Conservation (phyloP, 1,140 invertebrate genomes). For the Diploscapter pachys region DNA sequence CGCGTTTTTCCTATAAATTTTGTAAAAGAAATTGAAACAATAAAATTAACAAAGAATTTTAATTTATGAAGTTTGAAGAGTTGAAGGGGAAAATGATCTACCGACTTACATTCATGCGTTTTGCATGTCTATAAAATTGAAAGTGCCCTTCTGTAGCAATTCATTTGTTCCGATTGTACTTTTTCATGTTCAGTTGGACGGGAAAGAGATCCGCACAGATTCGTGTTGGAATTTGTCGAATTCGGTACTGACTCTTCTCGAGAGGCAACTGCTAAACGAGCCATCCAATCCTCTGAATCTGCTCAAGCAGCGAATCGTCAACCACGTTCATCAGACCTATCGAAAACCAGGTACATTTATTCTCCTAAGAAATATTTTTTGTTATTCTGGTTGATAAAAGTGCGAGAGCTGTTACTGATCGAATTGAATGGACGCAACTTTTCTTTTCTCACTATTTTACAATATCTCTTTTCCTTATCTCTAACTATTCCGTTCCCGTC, state of each 20-base stretch:
- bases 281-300: constrained; percentile 48
- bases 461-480: background rate
- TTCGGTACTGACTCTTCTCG: constrained; percentile 16
- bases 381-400: background rate
- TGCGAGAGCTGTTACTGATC: background rate
- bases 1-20: no score
- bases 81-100: no score
- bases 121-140: no score
- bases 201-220: constrained; percentile 6
- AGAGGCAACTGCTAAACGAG: constrained; percentile 25
- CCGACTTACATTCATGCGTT: no score
- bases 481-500: background rate
- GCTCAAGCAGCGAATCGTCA: constrained; percentile 48
- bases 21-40: no score
- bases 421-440: background rate
- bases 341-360: constrained; percentile 37
- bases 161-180: no score
- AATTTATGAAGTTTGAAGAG: no score
- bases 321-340: constrained; percentile 42
- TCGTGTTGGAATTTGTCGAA: constrained; percentile 19
- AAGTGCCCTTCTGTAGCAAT: no score
- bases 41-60: no score
- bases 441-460: background rate
- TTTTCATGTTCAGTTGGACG: constrained; percentile 16
- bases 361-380: background rate